Conservation (phyloP, 2,888 invertebrate species). For the Phengaris arion region DNA sequence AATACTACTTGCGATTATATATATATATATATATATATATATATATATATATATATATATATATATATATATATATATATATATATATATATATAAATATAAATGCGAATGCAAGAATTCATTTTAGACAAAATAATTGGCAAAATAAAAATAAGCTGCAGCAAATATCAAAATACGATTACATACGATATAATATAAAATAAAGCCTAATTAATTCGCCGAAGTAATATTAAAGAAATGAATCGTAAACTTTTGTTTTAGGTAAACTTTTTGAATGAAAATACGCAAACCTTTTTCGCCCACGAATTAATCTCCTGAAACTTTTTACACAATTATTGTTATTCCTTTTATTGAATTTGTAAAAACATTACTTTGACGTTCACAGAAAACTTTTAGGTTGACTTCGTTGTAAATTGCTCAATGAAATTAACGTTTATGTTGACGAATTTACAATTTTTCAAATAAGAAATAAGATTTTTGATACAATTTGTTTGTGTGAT, state of each 20-base stretch:
- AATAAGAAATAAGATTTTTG: neutral
- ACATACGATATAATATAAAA: neutral
- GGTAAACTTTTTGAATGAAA: neutral
- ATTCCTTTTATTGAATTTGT: conserved; percentile 20
- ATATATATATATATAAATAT: too few species aligned
- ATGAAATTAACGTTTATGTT: conserved; percentile 11
- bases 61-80: too few species aligned
- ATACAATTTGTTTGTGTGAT: neutral
- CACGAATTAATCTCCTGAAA: conserved; percentile 13
- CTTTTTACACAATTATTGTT: conserved; percentile 12
- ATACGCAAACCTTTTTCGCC: neutral
- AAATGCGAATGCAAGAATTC: too few species aligned
- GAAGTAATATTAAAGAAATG: neutral
- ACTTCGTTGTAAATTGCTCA: neutral
- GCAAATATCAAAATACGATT: too few species aligned
- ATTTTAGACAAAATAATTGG: too few species aligned
- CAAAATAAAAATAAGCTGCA: too few species aligned
- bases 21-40: too few species aligned
- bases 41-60: too few species aligned
- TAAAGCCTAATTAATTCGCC: neutral
- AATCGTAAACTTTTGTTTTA: conserved; percentile 1
- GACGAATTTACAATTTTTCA: neutral
- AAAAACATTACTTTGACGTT: neutral
- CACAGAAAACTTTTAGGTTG: neutral
- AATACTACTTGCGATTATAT: too few species aligned